Evolutionary conservation across 2,888 invertebrate species (phyloP).

Genomic region (Ochropleura plecta): DNA sequence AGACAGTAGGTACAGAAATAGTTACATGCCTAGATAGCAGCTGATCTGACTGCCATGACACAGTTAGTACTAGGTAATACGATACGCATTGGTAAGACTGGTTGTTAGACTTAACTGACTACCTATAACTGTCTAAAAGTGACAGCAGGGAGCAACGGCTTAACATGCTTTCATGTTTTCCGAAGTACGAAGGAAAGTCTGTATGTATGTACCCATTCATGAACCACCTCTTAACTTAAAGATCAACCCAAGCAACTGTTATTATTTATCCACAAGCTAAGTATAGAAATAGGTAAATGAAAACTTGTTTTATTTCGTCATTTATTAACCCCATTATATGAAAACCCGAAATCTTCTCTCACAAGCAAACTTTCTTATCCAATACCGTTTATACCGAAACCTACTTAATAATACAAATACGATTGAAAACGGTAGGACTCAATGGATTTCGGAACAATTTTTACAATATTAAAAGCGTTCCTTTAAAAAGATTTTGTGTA

Average conservation of each 20-base stretch:
- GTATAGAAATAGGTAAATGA: background rate
- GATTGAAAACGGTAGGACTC: conserved; percentile 47
- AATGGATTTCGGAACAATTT: conserved; percentile 54
- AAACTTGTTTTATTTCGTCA: background rate
- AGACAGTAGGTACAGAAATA: background rate
- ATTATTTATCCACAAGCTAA: too few relatives aligned
- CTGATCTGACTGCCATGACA: too few relatives aligned
- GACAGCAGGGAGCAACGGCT: too few relatives aligned
- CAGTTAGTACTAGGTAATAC: too few relatives aligned
- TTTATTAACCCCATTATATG: conserved; percentile 14
- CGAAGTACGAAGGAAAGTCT: too few relatives aligned
- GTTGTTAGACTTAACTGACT: too few relatives aligned
- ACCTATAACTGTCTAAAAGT: too few relatives aligned
- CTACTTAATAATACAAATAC: conserved; percentile 59
- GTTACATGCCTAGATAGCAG: background rate
- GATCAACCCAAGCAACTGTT: too few relatives aligned
- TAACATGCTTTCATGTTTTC: too few relatives aligned
- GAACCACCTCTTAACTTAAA: too few relatives aligned
- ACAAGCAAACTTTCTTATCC: conserved; percentile 36
- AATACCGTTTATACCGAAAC: conserved; percentile 33
- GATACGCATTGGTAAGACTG: too few relatives aligned
- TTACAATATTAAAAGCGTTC: conserved; percentile 42
- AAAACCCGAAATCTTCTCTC: conserved; percentile 51
- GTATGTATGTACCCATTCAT: too few relatives aligned
- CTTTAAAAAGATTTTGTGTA: conserved; percentile 48